Conservation (phyloP, 2,113 vertebrate species). For the Chinchilla lanigera region DNA sequence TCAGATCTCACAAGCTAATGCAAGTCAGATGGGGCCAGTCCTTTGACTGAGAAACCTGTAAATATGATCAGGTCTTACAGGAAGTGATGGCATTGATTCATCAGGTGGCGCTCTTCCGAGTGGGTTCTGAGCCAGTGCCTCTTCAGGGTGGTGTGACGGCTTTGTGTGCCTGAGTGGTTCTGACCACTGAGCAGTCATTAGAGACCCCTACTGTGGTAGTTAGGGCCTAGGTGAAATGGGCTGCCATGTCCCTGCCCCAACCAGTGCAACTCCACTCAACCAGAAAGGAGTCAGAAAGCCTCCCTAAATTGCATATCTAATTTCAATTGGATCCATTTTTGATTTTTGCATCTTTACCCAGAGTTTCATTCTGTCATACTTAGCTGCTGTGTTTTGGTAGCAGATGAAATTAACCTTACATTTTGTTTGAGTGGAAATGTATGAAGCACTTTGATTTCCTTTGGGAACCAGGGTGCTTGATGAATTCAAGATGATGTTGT, state of each 20-base stretch:
- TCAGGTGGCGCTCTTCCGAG: constrained; percentile 59
- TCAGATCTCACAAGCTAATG: constrained; percentile 72
- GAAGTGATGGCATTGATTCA: constrained; percentile 62
- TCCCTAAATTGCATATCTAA: constrained; percentile 60
- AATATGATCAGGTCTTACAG: constrained; percentile 66
- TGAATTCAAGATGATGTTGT: constrained; percentile 71
- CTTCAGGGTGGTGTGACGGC: constrained; percentile 55
- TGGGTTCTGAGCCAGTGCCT: constrained; percentile 66
- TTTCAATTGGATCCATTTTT: constrained; percentile 61
- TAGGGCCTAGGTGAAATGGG: constrained; percentile 39
- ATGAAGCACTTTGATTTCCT: constrained; percentile 80
- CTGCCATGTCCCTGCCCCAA: constrained; percentile 33
- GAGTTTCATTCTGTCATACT: constrained; percentile 60
- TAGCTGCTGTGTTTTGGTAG: constrained; percentile 72
- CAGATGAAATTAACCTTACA: constrained; percentile 58
- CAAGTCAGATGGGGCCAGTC: constrained; percentile 71
- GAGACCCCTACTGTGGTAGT: constrained; percentile 44
- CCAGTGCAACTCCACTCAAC: constrained; percentile 70
- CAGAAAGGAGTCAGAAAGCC: constrained; percentile 81
- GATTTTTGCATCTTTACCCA: constrained; percentile 52
- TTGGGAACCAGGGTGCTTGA: constrained; percentile 73
- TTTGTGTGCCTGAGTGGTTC: constrained; percentile 65
- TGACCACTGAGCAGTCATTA: constrained; percentile 58
- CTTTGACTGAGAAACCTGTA: constrained; percentile 75
- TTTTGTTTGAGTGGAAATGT: constrained; percentile 71